Conservation (phyloP, 2,888 invertebrate genomes). For the Limnephilus marmoratus region DNA sequence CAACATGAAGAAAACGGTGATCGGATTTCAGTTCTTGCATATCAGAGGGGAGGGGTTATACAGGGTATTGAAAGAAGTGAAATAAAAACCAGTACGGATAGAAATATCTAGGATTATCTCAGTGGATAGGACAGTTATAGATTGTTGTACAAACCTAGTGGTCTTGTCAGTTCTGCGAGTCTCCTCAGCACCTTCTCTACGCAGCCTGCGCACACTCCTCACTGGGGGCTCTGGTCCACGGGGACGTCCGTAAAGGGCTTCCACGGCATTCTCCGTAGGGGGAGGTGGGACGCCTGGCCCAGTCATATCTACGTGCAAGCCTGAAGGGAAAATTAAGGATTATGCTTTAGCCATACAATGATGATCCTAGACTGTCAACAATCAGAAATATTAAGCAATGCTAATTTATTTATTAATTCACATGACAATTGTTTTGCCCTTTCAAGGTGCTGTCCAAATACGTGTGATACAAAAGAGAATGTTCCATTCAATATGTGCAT, state of each 20-base stretch:
- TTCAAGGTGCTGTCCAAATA: too few relatives aligned
- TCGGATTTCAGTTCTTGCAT: background rate
- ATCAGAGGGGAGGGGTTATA: background rate
- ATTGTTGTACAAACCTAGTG: slow-evolving; percentile 42
- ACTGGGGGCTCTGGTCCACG: slow-evolving; percentile 74
- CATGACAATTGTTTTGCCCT: too few relatives aligned
- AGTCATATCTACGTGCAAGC: slow-evolving; percentile 2
- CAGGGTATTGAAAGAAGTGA: too few relatives aligned
- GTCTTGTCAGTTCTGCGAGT: slow-evolving; percentile 68
- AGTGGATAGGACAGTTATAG: background rate
- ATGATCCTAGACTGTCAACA: background rate
- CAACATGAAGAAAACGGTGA: background rate
- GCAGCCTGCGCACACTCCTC: slow-evolving; percentile 71
- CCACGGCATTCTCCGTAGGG: slow-evolving; percentile 36
- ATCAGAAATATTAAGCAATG: background rate
- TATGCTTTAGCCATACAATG: background rate
- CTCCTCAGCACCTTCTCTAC: slow-evolving; percentile 75
- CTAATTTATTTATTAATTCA: too few relatives aligned
- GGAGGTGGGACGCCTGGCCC: slow-evolving; percentile 44
- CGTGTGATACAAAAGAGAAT: too few relatives aligned
- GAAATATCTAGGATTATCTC: too few relatives aligned
- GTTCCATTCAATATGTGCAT: too few relatives aligned
- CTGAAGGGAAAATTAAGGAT: background rate
- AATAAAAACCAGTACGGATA: too few relatives aligned
- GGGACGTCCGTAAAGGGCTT: slow-evolving; percentile 41